A percentile compares a stretch with the other conserved stretches of the same genome.
phyloP scores from a whole-genome alignment of 2,113 vertebrate genomes.

The Dromaius novaehollandiae region DNA sequence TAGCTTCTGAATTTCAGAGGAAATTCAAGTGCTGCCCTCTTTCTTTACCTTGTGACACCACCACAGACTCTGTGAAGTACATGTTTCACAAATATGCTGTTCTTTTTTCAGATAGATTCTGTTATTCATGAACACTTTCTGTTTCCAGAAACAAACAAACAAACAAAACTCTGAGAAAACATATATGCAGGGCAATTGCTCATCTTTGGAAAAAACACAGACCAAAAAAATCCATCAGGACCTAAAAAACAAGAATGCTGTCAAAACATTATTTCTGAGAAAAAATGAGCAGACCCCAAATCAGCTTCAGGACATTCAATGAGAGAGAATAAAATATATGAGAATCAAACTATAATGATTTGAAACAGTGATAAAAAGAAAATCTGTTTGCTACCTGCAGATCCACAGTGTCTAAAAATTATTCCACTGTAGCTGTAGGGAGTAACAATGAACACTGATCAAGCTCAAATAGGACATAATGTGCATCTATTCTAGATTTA shows the following conservation, averaged over 20 bases:
- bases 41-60: neutral
- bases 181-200: neutral
- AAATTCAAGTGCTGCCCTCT: neutral
- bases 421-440: neutral
- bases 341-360: neutral
- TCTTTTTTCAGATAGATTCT: neutral
- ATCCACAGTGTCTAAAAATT: neutral
- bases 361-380: neutral
- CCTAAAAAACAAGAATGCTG: neutral
- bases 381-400: neutral
- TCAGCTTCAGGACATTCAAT: neutral
- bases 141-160: neutral
- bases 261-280: neutral
- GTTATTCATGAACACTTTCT: neutral
- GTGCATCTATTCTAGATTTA: neutral
- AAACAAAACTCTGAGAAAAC: neutral
- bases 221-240: neutral
- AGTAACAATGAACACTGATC: neutral
- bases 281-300: neutral
- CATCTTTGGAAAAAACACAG: neutral
- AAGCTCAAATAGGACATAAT: neutral
- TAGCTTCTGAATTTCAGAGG: neutral
- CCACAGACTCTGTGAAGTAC: neutral
- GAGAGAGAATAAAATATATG: neutral
- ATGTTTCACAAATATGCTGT: neutral